Evolutionary conservation across 37 sponge, comb jelly and placozoan genomes (phyloP).

Genomic region (Axinella damicornis): DNA sequence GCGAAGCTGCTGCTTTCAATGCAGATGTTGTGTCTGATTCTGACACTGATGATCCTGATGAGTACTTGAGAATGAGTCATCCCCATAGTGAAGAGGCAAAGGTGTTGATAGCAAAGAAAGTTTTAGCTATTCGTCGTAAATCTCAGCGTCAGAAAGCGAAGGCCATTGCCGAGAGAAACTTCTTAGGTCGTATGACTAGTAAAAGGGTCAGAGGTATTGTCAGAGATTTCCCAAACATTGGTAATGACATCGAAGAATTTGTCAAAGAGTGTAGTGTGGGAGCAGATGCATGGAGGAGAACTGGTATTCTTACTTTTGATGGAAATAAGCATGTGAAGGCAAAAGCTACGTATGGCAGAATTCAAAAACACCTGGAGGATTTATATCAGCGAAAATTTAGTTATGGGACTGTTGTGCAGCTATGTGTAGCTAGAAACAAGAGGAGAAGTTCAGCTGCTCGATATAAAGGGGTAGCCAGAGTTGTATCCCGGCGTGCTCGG

Average conservation of each 20-base stretch:
- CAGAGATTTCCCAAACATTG: constrained; percentile 28
- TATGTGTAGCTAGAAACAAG: constrained; percentile 57
- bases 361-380: constrained; percentile 18
- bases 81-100: too few species aligned
- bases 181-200: neutral
- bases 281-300: constrained; percentile 56
- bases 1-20: constrained; percentile 13
- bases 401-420: constrained; percentile 55
- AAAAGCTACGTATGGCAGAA: constrained; percentile 51
- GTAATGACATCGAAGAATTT: constrained; percentile 35
- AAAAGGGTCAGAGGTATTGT: neutral
- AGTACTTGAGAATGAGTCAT: neutral
- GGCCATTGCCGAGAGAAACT: constrained; percentile 4
- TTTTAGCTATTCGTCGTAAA: neutral
- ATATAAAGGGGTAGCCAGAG: constrained; percentile 47
- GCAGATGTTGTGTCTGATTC: constrained; percentile 27
- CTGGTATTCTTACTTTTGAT: constrained; percentile 65
- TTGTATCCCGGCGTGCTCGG: constrained; percentile 27
- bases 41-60: constrained; percentile 23
- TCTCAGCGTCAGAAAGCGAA: neutral
- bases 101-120: too few species aligned
- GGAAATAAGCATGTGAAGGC: constrained; percentile 39
- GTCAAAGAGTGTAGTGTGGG: constrained; percentile 31
- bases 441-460: constrained; percentile 23
- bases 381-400: constrained; percentile 4